phyloP scores from a whole-genome alignment of 2,888 invertebrate species.

The Eupithecia pulchellata region DNA sequence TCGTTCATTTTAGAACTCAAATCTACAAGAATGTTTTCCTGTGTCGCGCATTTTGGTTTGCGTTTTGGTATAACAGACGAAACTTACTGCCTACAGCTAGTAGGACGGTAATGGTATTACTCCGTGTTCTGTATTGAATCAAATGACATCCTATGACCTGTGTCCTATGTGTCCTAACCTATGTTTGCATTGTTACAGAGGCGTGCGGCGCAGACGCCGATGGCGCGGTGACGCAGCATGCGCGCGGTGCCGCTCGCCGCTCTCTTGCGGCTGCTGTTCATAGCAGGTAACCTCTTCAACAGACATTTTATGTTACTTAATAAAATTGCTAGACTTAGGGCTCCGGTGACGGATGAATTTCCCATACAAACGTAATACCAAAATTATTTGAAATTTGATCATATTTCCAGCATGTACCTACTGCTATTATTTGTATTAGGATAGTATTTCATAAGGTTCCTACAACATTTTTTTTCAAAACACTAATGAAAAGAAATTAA shows the following conservation, averaged over 20 bases:
- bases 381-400: too few relatives aligned
- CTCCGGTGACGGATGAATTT: too few relatives aligned
- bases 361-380: too few relatives aligned
- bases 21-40: too few relatives aligned
- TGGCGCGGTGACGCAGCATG: slow-evolving; percentile 82
- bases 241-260: slow-evolving; percentile 74
- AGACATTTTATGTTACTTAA: not conserved
- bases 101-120: not conserved
- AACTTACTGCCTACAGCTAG: not conserved
- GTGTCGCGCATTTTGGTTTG: not conserved
- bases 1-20: not conserved
- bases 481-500: too few relatives aligned
- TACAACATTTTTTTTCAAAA: too few relatives aligned
- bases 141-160: not conserved
- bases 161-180: too few relatives aligned
- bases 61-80: too few relatives aligned
- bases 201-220: slow-evolving; percentile 46
- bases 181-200: slow-evolving; percentile 56
- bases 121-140: not conserved
- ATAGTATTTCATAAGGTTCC: too few relatives aligned
- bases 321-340: not conserved
- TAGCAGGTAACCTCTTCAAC: slow-evolving; percentile 61
- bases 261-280: slow-evolving; percentile 74
- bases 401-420: too few relatives aligned
- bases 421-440: too few relatives aligned